Evolutionary conservation across 2,888 invertebrate genomes (phyloP).

Genomic region (Melangyna quadrimaculata): DNA sequence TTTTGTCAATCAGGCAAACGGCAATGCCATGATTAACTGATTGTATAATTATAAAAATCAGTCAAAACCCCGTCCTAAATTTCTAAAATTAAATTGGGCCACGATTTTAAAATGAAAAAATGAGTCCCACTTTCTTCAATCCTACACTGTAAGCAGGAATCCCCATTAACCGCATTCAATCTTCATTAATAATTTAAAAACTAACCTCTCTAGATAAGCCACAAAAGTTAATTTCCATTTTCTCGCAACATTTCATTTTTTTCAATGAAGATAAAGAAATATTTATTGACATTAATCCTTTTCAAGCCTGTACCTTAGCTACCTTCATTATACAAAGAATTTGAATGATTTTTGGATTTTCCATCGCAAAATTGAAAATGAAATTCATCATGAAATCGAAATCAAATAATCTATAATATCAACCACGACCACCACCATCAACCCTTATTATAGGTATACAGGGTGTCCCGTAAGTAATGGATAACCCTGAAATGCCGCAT

Average conservation of each 20-base stretch:
- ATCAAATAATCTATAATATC: neutral
- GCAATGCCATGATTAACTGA: no score
- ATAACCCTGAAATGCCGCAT: no score
- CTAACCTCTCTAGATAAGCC: neutral
- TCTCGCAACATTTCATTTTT: neutral
- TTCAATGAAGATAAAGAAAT: neutral
- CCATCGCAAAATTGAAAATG: neutral
- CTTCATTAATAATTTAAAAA: neutral
- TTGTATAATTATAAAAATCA: no score
- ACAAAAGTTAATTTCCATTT: neutral
- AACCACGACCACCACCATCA: neutral
- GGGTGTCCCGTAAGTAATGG: no score
- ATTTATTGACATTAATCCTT: neutral
- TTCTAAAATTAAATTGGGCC: no score
- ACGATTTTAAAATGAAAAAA: no score
- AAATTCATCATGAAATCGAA: slow-evolving; percentile 36
- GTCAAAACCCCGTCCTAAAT: no score
- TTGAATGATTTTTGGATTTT: slow-evolving; percentile 31
- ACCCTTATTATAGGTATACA: no score
- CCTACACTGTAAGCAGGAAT: no score
- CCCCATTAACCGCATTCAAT: no score
- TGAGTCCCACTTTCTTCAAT: no score
- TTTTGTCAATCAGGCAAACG: no score
- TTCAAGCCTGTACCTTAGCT: neutral
- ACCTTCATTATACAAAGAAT: neutral